Percentiles rank a stretch among this genome's conserved stretches.
Evolutionary conservation across 30 jellyfish, hydroid and myxozoan species (phyloP).

Genomic region (Nemopilema nomurai): DNA sequence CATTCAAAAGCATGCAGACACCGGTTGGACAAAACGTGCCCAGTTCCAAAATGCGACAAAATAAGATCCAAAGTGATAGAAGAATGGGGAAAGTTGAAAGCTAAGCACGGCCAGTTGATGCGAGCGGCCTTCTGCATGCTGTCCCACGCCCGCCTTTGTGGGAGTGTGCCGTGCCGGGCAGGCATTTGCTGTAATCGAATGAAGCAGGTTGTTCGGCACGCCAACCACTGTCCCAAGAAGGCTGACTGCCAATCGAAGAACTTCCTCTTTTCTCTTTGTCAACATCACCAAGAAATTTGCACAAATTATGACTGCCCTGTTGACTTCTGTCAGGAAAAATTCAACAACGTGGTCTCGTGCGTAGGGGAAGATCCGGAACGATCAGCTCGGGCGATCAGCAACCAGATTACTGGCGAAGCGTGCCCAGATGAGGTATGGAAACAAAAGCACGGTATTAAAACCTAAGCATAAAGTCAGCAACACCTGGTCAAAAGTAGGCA

Average conservation of each 20-base stretch:
- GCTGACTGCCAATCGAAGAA: constrained; percentile 46
- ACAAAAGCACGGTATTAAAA: no score
- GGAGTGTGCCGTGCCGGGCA: constrained; percentile 17
- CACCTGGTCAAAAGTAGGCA: no score
- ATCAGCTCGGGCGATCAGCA: no score
- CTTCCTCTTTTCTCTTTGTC: constrained; percentile 50
- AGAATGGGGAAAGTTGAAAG: constrained; percentile 54
- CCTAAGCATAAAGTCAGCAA: no score
- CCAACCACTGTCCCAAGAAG: constrained; percentile 38
- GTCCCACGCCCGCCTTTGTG: constrained; percentile 67
- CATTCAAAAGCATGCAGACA: constrained; percentile 66
- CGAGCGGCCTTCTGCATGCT: constrained; percentile 32
- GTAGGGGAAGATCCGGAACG: background rate
- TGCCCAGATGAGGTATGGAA: background rate
- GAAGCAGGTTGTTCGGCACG: constrained; percentile 51
- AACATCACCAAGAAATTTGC: constrained; percentile 57
- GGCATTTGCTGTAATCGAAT: constrained; percentile 59
- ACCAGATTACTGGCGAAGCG: no score
- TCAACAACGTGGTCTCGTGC: background rate
- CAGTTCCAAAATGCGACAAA: constrained; percentile 68
- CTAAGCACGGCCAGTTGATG: constrained; percentile 52
- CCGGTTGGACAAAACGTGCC: constrained; percentile 40
- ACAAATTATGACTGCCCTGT: constrained; percentile 46
- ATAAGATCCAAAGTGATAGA: constrained; percentile 50
- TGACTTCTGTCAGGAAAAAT: constrained; percentile 63